Conservation (phyloP, 2,888 invertebrate genomes). For the Drosophila atripex region DNA sequence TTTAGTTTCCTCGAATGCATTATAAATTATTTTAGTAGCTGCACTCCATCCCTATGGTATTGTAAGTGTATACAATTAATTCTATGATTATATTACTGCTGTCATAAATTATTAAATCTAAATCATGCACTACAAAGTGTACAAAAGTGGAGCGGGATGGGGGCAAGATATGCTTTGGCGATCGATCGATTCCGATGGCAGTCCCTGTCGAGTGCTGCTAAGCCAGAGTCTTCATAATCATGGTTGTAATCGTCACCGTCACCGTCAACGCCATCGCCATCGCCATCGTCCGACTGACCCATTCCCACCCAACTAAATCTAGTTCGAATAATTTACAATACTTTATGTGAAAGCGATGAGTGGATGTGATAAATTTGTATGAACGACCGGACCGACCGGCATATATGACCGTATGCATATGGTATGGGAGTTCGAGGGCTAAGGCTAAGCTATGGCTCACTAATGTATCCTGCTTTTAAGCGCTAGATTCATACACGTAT, state of each 20-base stretch:
- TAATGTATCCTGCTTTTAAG: constrained; percentile 59
- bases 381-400: constrained; percentile 10
- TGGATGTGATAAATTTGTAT: constrained; percentile 49
- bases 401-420: constrained; percentile 5
- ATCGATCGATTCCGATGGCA: constrained; percentile 52
- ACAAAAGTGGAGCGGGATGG: constrained; percentile 5
- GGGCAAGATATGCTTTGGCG: constrained; percentile 41
- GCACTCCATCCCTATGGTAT: constrained; percentile 36
- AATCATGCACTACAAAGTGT: constrained; percentile 60
- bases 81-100: constrained; percentile 70
- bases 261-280: neutral
- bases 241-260: neutral
- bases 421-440: constrained; percentile 28
- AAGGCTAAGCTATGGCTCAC: constrained; percentile 43
- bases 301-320: constrained; percentile 60
- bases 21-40: constrained; percentile 26
- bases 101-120: constrained; percentile 78
- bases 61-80: constrained; percentile 58
- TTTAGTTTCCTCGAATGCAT: constrained; percentile 9
- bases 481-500: constrained; percentile 60
- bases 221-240: constrained; percentile 34
- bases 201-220: constrained; percentile 52
- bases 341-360: constrained; percentile 72
- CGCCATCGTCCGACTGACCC: constrained; percentile 30
- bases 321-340: constrained; percentile 76